Evolutionary conservation across 2,888 invertebrate species (phyloP).

Genomic region (Polietes domitor): DNA sequence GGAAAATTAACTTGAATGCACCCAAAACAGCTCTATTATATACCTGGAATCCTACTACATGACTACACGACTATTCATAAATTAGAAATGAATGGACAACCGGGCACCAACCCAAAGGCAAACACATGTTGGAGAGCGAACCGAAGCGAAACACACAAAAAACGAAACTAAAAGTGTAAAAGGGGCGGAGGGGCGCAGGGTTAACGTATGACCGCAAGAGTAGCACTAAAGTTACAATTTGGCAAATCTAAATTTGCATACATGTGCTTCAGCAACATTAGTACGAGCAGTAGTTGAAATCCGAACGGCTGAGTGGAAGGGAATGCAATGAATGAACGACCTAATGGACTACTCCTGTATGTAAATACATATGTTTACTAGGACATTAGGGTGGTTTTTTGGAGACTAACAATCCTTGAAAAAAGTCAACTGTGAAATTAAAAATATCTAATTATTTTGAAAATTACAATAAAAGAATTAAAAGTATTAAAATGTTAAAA

Average conservation of each 20-base stretch:
- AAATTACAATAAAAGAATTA: too few species aligned
- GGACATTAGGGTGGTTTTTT: too few species aligned
- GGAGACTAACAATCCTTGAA: too few species aligned
- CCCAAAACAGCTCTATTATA: slow-evolving; percentile 52
- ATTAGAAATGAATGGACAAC: slow-evolving; percentile 7
- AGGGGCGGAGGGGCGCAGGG: slow-evolving; percentile 1
- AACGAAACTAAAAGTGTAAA: slow-evolving; percentile 30
- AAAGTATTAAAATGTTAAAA: too few species aligned
- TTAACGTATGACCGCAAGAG: slow-evolving; percentile 55
- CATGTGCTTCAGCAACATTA: not conserved
- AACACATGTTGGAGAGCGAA: slow-evolving; percentile 3
- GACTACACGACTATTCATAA: slow-evolving; percentile 9
- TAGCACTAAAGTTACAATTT: slow-evolving; percentile 54
- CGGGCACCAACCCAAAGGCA: not conserved
- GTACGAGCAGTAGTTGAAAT: slow-evolving; percentile 1
- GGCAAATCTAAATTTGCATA: slow-evolving; percentile 37
- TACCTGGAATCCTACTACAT: slow-evolving; percentile 2
- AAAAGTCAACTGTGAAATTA: too few species aligned
- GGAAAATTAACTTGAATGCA: slow-evolving; percentile 61
- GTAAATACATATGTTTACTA: not conserved
- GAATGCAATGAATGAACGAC: not conserved
- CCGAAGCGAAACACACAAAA: not conserved
- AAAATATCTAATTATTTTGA: too few species aligned
- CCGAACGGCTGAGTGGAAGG: not conserved
- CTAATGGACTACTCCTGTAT: slow-evolving; percentile 24